A percentile compares a stretch with the other conserved stretches of the same genome.
Conservation (phyloP, 2,888 invertebrate genomes). For the Masnerella sp. region DNA sequence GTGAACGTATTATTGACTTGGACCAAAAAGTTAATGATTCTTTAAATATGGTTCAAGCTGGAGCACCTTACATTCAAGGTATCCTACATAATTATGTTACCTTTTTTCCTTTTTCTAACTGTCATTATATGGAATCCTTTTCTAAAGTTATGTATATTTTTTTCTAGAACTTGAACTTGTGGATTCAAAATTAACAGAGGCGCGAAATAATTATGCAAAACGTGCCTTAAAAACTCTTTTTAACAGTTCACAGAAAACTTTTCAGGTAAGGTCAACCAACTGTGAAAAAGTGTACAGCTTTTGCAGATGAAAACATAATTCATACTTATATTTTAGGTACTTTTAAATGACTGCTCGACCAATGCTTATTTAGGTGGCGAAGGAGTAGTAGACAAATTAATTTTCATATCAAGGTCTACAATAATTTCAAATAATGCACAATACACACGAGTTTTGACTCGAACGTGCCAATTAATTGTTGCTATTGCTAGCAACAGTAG, state of each 20-base stretch:
- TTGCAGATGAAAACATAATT: background rate
- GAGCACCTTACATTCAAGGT: conserved; percentile 73
- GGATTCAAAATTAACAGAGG: conserved; percentile 70
- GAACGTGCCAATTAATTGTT: conserved; percentile 75
- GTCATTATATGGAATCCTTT: too few species aligned
- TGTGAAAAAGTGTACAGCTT: too few species aligned
- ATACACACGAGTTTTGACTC: conserved; percentile 74
- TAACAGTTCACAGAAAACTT: conserved; percentile 75
- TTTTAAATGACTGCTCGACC: conserved; percentile 74
- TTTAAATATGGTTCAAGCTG: conserved; percentile 68
- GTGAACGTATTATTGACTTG: conserved; percentile 71
- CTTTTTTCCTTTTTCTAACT: too few species aligned
- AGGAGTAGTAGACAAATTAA: conserved; percentile 74
- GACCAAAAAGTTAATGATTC: conserved; percentile 69
- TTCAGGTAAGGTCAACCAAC: conserved; percentile 72
- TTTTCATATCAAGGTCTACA: conserved; percentile 74
- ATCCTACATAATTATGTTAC: background rate
- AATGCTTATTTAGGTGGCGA: conserved; percentile 73
- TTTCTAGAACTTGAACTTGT: conserved; percentile 72
- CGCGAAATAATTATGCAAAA: conserved; percentile 74
- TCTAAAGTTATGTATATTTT: conserved; percentile 1
- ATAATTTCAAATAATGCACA: conserved; percentile 76
- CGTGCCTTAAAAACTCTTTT: conserved; percentile 74
- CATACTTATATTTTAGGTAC: too few species aligned
- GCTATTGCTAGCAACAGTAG: conserved; percentile 74